A percentile compares a stretch with the other conserved stretches of the same genome.
These are phyloP conservation scores for Gerosis bhagava DNA, from an alignment of 2,888 invertebrate species.

Conservation along the genomic window DNA sequence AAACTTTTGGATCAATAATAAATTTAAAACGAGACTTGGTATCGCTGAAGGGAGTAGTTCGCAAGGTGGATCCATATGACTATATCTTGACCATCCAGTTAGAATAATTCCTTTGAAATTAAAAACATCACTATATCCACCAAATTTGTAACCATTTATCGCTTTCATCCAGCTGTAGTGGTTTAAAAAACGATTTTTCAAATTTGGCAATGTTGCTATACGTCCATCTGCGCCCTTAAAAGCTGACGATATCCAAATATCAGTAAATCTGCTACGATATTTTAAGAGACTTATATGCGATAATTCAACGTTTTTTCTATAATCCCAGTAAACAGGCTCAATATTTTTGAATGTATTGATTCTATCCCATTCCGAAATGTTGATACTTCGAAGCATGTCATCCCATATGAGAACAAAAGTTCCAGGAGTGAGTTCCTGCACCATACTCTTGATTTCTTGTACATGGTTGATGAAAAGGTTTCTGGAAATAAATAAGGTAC, in stretches of 20 bases:
- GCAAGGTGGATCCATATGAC: slow-evolving; percentile 85
- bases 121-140: slow-evolving; percentile 42
- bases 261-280: slow-evolving; percentile 77
- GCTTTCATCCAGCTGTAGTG: slow-evolving; percentile 87
- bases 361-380: slow-evolving; percentile 51
- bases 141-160: slow-evolving; percentile 73
- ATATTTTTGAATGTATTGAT: slow-evolving; percentile 71
- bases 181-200: slow-evolving; percentile 86
- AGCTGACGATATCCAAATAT: slow-evolving; percentile 91
- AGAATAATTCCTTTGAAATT: slow-evolving; percentile 85
- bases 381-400: slow-evolving; percentile 85
- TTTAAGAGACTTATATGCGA: slow-evolving; percentile 49
- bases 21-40: slow-evolving; percentile 83
- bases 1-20: slow-evolving; percentile 69
- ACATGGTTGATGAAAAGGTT: slow-evolving; percentile 85
- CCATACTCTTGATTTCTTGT: slow-evolving; percentile 67
- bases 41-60: slow-evolving; percentile 84
- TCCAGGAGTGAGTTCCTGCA: slow-evolving; percentile 69
- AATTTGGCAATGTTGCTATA: slow-evolving; percentile 75
- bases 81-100: slow-evolving; percentile 89
- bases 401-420: slow-evolving; percentile 90
- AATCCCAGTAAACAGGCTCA: slow-evolving; percentile 89
- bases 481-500: slow-evolving; percentile 46
- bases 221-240: slow-evolving; percentile 90
- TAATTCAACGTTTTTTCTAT: slow-evolving; percentile 54